phyloP scores from a whole-genome alignment of 2,113 vertebrate genomes.

The Gorsachius goisagi region DNA sequence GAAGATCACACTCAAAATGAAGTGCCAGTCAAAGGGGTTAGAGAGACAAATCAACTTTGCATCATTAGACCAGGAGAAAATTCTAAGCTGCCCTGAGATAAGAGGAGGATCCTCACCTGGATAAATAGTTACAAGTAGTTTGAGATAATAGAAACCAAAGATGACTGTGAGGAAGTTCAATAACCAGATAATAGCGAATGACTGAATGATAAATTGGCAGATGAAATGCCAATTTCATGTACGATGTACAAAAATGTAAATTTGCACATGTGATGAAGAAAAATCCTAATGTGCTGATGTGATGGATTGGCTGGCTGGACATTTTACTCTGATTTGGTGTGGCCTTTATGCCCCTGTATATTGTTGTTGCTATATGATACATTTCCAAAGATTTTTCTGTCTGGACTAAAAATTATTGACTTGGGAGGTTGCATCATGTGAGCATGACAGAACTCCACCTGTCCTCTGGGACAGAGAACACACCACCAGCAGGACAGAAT shows the following conservation, averaged over 20 bases:
- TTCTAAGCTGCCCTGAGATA: neutral
- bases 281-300: neutral
- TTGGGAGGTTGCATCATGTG: neutral
- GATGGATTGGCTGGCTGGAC: neutral
- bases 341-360: neutral
- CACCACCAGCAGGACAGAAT: neutral
- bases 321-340: neutral
- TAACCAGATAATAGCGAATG: neutral
- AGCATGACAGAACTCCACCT: neutral
- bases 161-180: neutral
- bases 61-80: neutral
- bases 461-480: neutral
- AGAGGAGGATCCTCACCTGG: neutral
- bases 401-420: neutral
- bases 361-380: neutral
- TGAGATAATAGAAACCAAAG: neutral
- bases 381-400: neutral
- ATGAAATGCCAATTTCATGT: neutral
- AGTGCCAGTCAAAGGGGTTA: neutral
- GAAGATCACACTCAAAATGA: neutral
- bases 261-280: neutral
- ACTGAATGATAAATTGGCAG: neutral
- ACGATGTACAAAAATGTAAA: neutral
- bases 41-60: neutral
- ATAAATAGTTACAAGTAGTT: neutral